These are phyloP conservation scores for Phacellophora camtschatica DNA, from an alignment of 30 jellyfish, hydroid and myxozoan species.

Conservation along the genomic window DNA sequence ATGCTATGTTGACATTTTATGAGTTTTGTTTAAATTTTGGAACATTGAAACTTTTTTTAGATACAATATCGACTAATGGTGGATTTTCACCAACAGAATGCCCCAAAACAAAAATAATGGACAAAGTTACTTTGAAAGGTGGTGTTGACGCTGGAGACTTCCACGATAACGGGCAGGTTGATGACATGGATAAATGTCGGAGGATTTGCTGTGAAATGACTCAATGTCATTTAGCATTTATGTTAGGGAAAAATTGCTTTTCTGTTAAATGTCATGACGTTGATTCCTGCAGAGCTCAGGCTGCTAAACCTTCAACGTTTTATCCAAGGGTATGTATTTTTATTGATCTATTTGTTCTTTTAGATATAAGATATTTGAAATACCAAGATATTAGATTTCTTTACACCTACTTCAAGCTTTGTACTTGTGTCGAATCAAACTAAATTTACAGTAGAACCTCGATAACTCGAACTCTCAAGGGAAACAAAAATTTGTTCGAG, in stretches of 20 bases:
- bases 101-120: constrained; percentile 81
- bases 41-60: too few relatives aligned
- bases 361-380: too few relatives aligned
- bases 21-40: too few relatives aligned
- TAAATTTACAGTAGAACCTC: too few relatives aligned
- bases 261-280: constrained; percentile 91
- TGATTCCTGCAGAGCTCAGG: constrained; percentile 90
- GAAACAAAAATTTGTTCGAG: too few relatives aligned
- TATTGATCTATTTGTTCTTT: too few relatives aligned
- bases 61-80: too few relatives aligned
- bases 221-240: constrained; percentile 93
- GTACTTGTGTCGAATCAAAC: too few relatives aligned
- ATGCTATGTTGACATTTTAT: too few relatives aligned
- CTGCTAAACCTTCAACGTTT: constrained; percentile 92
- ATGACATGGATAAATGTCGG: constrained; percentile 90
- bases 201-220: constrained; percentile 96
- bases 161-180: constrained; percentile 91
- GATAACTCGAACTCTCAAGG: too few relatives aligned
- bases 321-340: constrained; percentile 66
- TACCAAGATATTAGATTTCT: too few relatives aligned
- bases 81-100: constrained; percentile 59
- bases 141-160: constrained; percentile 98
- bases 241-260: constrained; percentile 88
- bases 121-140: constrained; percentile 84
- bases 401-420: too few relatives aligned